Evolutionary conservation across 35 echinoderm and acorn worm species (phyloP), one percentile per base, ranked within the genome.

Genomic region (Hemicentrotus pulcherrimus): DNA sequence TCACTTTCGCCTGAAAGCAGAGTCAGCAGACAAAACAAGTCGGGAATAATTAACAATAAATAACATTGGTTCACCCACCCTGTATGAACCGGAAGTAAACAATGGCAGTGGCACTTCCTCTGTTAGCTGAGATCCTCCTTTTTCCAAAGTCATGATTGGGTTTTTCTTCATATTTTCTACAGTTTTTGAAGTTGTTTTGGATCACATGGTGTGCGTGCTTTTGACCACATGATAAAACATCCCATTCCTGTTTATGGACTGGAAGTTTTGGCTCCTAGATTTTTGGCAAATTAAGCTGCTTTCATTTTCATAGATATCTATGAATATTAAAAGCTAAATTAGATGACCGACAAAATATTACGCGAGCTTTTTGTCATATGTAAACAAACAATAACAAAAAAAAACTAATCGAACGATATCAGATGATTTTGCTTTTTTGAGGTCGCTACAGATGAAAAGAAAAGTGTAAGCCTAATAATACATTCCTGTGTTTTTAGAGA

Each of bases 171-270:
- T 78, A n/a, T 78, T 78, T 78, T 78, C 4, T 78, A 22, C 28
- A 28, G 2, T 78, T 28, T 78, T n/a, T 1, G 5, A 28, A 7
- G 65, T 78, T 78, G 65, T n/a, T 78, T 78, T 22, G 65, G 19
- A 28, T 78, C 65, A 78, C 65, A 78, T 78, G 65, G 0, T 78
- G n/a, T n/a, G 65, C 65, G 65, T 28, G 65, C 65, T 78, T 78
- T 3, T 5, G 88, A 90, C 46, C 88, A 90, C 88, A 41, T 90
- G 88, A 90, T 41, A 41, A 15, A 41, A 90, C 88, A 90, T 90
- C 88, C 88, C 88, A 90, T 90, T 90, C 88, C 88, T 90, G 88
- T 90, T 90, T 41, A 41, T 78, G 19, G 65, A 28, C 28, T 78
- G 65, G 19, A 78, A 78, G 24, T 28, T 78, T 78, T 78, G 65